Evolutionary conservation across 2,888 invertebrate species (phyloP).

Genomic region (Drosophila ochracea): DNA sequence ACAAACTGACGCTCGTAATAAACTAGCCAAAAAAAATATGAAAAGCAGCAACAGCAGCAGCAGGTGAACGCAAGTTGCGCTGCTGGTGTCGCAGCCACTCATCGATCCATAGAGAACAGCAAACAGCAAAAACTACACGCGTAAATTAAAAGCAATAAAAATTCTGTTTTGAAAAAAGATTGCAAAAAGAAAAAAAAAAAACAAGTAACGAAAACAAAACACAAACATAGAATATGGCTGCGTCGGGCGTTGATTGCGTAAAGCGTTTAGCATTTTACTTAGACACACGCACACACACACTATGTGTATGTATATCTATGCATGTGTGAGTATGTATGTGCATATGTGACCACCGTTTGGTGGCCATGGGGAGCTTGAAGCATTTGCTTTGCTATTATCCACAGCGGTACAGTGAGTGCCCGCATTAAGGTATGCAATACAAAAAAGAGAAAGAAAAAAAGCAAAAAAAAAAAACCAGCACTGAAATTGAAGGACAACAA

Average conservation of each 20-base stretch:
- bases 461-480: background rate
- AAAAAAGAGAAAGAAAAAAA: conserved; percentile 19
- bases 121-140: conserved; percentile 64
- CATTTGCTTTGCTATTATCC: conserved; percentile 17
- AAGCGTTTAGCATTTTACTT: conserved; percentile 54
- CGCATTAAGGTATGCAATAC: conserved; percentile 65
- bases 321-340: background rate
- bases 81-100: conserved; percentile 35
- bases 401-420: conserved; percentile 15
- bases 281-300: conserved; percentile 11
- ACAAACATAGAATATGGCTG: conserved; percentile 34
- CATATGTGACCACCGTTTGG: too few relatives aligned
- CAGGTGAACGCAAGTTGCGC: conserved; percentile 47
- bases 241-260: conserved; percentile 55
- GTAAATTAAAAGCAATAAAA: conserved; percentile 66
- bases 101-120: conserved; percentile 50
- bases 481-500: conserved; percentile 43
- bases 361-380: background rate
- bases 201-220: conserved; percentile 15
- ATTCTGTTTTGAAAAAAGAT: conserved; percentile 14
- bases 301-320: background rate
- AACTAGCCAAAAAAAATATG: conserved; percentile 26
- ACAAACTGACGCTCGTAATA: conserved; percentile 24
- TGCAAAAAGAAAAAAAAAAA: conserved; percentile 15
- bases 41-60: conserved; percentile 7